Conservation (phyloP, 2,888 invertebrate species). For the Agriotes lineatus region DNA sequence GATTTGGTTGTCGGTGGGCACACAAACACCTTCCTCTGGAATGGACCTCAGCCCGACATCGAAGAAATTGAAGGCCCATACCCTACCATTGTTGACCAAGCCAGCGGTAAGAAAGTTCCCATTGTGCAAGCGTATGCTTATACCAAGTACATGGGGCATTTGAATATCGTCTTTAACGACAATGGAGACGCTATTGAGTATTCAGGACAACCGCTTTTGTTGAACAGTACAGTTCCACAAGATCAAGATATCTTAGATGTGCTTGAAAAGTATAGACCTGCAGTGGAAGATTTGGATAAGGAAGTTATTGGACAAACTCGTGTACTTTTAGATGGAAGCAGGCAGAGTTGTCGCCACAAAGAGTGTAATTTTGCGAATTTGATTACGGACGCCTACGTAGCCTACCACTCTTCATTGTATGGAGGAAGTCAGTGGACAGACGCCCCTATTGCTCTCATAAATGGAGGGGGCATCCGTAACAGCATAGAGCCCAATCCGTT, state of each 20-base stretch:
- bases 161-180: constrained; percentile 78
- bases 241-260: constrained; percentile 74
- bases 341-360: constrained; percentile 73
- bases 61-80: constrained; percentile 83
- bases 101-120: constrained; percentile 78
- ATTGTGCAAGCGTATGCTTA: constrained; percentile 92
- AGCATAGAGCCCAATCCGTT: too few relatives aligned
- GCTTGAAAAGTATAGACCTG: constrained; percentile 72
- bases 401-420: too few relatives aligned
- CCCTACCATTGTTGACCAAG: constrained; percentile 79
- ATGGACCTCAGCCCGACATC: constrained; percentile 76
- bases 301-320: constrained; percentile 74
- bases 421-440: too few relatives aligned
- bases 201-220: constrained; percentile 81
- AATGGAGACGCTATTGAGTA: constrained; percentile 77
- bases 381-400: too few relatives aligned
- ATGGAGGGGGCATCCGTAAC: too few relatives aligned
- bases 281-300: constrained; percentile 69
- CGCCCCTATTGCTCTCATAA: too few relatives aligned
- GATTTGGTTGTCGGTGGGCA: constrained; percentile 94
- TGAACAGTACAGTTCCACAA: constrained; percentile 76
- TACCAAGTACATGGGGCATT: constrained; percentile 89
- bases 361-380: too few relatives aligned
- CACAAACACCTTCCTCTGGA: constrained; percentile 90
- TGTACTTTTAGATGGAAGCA: constrained; percentile 72